Percentiles rank a stretch among this genome's conserved stretches.
These are phyloP conservation scores for Lytechinus pictus DNA, from an alignment of 35 echinoderm and acorn worm genomes.

Conservation along the genomic window DNA sequence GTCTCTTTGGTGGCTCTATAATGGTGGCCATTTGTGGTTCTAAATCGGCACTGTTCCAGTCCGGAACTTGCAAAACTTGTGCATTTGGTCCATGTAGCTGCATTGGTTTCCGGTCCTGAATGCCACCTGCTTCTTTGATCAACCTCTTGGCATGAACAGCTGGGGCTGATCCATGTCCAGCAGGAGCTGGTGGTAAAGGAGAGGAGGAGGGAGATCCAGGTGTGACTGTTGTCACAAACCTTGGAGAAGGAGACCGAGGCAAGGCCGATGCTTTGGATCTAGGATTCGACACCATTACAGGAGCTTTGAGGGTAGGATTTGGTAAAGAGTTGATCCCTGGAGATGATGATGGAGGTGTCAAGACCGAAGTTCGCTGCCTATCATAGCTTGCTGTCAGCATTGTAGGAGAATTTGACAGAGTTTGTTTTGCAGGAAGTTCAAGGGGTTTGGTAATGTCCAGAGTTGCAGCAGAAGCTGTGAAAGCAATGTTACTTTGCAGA, in stretches of 20 bases:
- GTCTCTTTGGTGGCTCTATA: conserved; percentile 37
- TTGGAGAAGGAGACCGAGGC: conserved; percentile 33
- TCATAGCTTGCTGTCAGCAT: conserved; percentile 23
- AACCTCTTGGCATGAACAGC: conserved; percentile 48
- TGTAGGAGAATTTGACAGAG: not conserved
- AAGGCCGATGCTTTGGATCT: not conserved
- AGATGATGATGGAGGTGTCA: not conserved
- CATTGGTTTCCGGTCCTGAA: conserved; percentile 59
- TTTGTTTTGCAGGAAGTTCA: conserved; percentile 24
- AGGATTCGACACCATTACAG: conserved; percentile 6
- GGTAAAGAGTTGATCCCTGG: conserved; percentile 16
- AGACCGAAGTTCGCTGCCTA: not conserved
- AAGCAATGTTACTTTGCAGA: conserved; percentile 32
- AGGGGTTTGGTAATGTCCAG: conserved; percentile 51
- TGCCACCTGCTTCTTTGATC: conserved; percentile 23
- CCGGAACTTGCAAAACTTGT: conserved; percentile 38
- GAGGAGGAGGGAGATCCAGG: conserved; percentile 42
- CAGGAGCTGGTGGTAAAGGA: conserved; percentile 60
- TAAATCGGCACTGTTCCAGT: conserved; percentile 16
- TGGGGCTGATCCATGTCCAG: conserved; percentile 73
- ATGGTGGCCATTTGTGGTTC: conserved; percentile 28
- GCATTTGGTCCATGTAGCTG: conserved; percentile 58
- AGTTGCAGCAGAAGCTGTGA: conserved; percentile 67
- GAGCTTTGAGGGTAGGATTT: conserved; percentile 22
- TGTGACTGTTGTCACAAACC: conserved; percentile 51